Evolutionary conservation across 1,140 invertebrate genomes (phyloP).

Genomic region (Procambarus virginalis): DNA sequence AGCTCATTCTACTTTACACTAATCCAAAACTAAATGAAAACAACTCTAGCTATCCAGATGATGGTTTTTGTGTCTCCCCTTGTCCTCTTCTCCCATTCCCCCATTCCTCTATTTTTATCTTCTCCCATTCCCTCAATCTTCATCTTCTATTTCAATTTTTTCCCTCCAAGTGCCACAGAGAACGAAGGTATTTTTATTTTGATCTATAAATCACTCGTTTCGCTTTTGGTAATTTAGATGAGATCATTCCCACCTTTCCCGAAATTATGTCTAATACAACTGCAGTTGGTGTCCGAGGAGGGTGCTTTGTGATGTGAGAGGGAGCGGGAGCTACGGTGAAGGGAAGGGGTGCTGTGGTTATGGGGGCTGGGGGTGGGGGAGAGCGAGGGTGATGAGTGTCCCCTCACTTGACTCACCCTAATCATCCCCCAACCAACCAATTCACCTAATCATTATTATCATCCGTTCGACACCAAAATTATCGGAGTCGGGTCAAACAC

Average conservation of each 20-base stretch:
- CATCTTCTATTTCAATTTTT: neutral
- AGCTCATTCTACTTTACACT: neutral
- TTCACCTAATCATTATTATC: too few species aligned
- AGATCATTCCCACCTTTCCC: conserved; percentile 26
- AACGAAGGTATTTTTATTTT: conserved; percentile 7
- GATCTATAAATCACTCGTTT: conserved; percentile 19
- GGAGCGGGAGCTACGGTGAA: neutral
- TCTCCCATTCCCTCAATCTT: too few species aligned
- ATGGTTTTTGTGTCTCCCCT: neutral
- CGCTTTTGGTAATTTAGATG: conserved; percentile 14
- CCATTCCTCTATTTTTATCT: neutral
- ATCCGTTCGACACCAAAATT: too few species aligned
- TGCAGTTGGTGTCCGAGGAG: conserved; percentile 34
- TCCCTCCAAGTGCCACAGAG: too few species aligned
- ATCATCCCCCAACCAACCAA: too few species aligned
- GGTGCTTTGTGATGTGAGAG: neutral
- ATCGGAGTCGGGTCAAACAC: too few species aligned
- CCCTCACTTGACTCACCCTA: neutral
- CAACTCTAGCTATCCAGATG: neutral
- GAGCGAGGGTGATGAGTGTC: too few species aligned
- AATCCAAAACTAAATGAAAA: neutral
- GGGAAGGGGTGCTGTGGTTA: too few species aligned
- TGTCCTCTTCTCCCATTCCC: neutral
- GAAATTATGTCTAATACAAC: conserved; percentile 33
- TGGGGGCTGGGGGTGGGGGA: too few species aligned